Base-by-base conservation (phyloP, 2,797 vertebrate species). In the Gadopsis marmoratus region DNA sequence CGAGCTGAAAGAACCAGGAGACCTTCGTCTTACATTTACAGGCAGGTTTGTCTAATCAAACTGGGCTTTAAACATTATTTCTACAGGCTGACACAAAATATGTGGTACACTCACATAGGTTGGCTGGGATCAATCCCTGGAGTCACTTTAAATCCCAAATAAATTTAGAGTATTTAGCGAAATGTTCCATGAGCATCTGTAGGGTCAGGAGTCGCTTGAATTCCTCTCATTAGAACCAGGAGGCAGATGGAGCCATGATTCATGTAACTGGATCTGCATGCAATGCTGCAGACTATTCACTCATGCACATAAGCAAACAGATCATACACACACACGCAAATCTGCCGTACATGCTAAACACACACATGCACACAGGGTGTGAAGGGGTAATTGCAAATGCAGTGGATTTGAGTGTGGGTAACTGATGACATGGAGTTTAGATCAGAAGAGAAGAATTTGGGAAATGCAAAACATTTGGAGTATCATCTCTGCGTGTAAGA, bases 171-270 rank as follows among this genome's bases (percentile, higher is more conserved):
- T 35, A 16, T 80, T 86, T 84, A 83, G 65, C 16, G 33, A 79
- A 78, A 85, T 72, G 76, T 81, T 84, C 88, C 29, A 74, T 78
- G 79, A 74, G 87, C 84, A 90, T 85, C 84, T 91, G 78, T 51
- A 64, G 79, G 91, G 88, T 93, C 85, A 89, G 62, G 82, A 85
- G 86, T 85, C 45, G 69, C 86, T 81, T 84, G 84, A 79, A 85
- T 91, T 89, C 71, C 60, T 78, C 82, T 93, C 77, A 90, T 92
- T 87, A 85, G 83, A 88, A 81, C 70, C 81, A 82, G 74, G 78
- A 82, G 86, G 81, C 89, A 94, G 93, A 93, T 92, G 91, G 89
- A 91, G 83, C 73, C 61, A 73, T 85, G 78, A 88, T 88, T 91
- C 84, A 83, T 67, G 61, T 63, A 75, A 79, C 75, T 75, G 71